phyloP scores from a whole-genome alignment of 1,140 invertebrate species.

The Temnothorax longispinosus region DNA sequence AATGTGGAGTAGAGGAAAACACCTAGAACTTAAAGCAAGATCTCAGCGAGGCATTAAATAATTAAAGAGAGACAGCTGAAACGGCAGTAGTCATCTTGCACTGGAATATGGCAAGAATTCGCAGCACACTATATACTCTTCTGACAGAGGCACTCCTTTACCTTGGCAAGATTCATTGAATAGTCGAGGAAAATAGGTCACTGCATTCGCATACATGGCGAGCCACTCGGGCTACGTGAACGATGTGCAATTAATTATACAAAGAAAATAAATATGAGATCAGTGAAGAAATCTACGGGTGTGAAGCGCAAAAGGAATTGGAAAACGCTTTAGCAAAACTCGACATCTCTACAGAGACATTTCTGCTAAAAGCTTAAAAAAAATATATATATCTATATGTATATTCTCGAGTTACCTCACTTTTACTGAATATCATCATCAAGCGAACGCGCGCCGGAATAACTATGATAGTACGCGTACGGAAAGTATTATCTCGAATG shows the following conservation, averaged over 20 bases:
- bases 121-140: slow-evolving; percentile 38
- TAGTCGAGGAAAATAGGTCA: slow-evolving; percentile 62
- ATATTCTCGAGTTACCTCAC: neutral
- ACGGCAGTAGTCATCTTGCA: slow-evolving; percentile 40
- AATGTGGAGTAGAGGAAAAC: slow-evolving; percentile 13
- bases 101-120: slow-evolving; percentile 54
- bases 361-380: slow-evolving; percentile 8
- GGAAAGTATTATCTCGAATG: neutral
- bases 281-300: slow-evolving; percentile 13
- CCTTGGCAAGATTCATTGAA: slow-evolving; percentile 21
- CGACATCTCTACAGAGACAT: neutral
- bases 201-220: slow-evolving; percentile 38
- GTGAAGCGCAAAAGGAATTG: slow-evolving; percentile 18
- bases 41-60: slow-evolving; percentile 35
- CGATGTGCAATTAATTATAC: slow-evolving; percentile 57
- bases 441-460: neutral
- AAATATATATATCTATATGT: neutral
- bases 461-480: neutral
- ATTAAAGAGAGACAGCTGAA: slow-evolving; percentile 50
- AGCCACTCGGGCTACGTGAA: slow-evolving; percentile 19
- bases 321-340: slow-evolving; percentile 12
- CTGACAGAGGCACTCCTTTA: slow-evolving; percentile 39
- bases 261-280: slow-evolving; percentile 53
- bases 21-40: slow-evolving; percentile 40
- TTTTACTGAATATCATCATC: neutral